A percentile compares a stretch with the other conserved stretches of the same genome.
Conservation (phyloP, 64 coral and sea anemone genomes). For the Porites lutea region DNA sequence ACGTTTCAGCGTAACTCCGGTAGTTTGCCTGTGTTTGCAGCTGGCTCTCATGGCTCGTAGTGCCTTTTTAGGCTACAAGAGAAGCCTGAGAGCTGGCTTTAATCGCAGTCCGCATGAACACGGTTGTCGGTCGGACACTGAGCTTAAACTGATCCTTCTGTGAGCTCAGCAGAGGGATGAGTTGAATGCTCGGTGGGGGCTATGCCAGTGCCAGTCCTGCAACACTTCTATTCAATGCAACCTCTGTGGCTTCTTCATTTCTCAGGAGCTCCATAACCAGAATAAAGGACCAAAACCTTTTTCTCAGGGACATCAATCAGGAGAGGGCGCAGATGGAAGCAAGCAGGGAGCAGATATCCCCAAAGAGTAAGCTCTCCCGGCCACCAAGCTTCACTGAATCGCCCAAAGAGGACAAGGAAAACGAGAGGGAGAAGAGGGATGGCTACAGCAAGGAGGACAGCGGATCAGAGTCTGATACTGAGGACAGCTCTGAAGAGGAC, state of each 20-base stretch:
- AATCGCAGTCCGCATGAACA: too few species aligned
- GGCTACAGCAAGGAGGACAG: conserved; percentile 53
- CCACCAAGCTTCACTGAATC: conserved; percentile 53
- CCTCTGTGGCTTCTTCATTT: conserved; percentile 57
- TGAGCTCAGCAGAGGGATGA: neutral
- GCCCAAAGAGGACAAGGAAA: conserved; percentile 70
- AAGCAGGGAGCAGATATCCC: conserved; percentile 40
- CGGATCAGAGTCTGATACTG: conserved; percentile 47
- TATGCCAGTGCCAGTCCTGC: conserved; percentile 52
- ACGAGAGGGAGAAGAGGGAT: conserved; percentile 43
- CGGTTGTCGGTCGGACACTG: neutral
- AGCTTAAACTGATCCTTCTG: conserved; percentile 3
- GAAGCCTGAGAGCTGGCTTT: too few species aligned
- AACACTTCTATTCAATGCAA: conserved; percentile 56
- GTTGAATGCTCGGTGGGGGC: conserved; percentile 10
- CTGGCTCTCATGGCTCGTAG: too few species aligned
- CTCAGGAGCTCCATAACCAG: conserved; percentile 81
- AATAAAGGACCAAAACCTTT: conserved; percentile 87
- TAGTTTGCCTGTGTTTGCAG: neutral
- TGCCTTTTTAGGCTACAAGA: too few species aligned
- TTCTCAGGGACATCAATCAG: conserved; percentile 77
- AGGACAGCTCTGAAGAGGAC: conserved; percentile 39
- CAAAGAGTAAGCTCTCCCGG: conserved; percentile 8
- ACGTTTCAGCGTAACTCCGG: neutral
- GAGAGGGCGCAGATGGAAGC: conserved; percentile 62